Evolutionary conservation across 1,140 invertebrate genomes (phyloP).

Genomic region (Lepidotrigona ventralis): DNA sequence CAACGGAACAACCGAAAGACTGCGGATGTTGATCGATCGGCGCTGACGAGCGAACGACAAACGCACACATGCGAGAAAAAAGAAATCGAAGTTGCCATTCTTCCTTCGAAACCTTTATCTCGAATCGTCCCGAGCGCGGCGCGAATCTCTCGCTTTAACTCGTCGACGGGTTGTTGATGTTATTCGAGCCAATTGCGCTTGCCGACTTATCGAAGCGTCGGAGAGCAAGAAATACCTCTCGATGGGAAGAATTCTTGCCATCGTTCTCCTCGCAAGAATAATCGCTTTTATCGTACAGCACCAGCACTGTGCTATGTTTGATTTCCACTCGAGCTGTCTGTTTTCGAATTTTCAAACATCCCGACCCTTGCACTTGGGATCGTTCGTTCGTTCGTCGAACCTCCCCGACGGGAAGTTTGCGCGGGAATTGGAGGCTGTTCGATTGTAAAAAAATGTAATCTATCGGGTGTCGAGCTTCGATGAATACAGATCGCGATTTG

Average conservation of each 20-base stretch:
- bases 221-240: neutral
- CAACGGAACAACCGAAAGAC: neutral
- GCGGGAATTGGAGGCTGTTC: no score
- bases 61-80: neutral
- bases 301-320: neutral
- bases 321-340: neutral
- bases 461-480: no score
- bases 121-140: no score
- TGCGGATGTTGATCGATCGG: no score
- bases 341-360: neutral
- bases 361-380: no score
- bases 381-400: no score
- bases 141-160: no score
- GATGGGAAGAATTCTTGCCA: neutral
- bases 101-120: neutral
- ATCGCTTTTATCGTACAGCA: neutral
- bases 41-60: neutral
- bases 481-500: no score
- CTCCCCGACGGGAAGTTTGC: no score
- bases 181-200: neutral
- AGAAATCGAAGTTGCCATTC: neutral
- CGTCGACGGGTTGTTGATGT: neutral
- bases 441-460: no score
- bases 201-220: neutral
- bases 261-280: neutral